A percentile compares a stretch with the other conserved stretches of the same genome.
phyloP scores from a whole-genome alignment of 2,888 invertebrate genomes.

The Drosophila antonietae region DNA sequence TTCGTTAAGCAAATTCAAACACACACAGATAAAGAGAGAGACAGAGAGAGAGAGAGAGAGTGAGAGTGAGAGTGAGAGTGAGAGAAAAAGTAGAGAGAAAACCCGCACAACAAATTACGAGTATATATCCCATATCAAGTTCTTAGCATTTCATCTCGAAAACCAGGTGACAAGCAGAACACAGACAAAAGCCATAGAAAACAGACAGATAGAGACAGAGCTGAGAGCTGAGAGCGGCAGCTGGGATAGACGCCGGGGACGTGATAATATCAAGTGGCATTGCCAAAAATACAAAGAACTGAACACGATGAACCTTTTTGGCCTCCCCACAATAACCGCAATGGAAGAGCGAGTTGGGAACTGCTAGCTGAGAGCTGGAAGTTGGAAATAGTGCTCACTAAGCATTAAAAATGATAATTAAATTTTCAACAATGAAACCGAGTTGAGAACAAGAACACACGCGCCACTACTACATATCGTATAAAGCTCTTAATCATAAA shows the following conservation, averaged over 20 bases:
- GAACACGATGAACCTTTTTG: slow-evolving; percentile 17
- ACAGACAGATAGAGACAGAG: slow-evolving; percentile 23
- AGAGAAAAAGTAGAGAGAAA: not conserved
- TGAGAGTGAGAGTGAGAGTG: not conserved
- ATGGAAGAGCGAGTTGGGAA: slow-evolving; percentile 3
- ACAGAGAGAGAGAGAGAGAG: not conserved
- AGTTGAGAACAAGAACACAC: slow-evolving; percentile 56
- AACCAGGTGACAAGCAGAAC: slow-evolving; percentile 65
- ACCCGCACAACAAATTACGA: slow-evolving; percentile 59
- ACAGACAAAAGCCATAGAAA: slow-evolving; percentile 55
- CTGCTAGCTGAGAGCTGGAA: slow-evolving; percentile 19
- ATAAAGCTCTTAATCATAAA: slow-evolving; percentile 80
- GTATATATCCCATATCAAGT: slow-evolving; percentile 54
- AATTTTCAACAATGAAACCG: slow-evolving; percentile 78
- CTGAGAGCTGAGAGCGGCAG: slow-evolving; percentile 12
- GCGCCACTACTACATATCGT: slow-evolving; percentile 33
- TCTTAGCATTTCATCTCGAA: slow-evolving; percentile 61
- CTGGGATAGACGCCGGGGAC: slow-evolving; percentile 29
- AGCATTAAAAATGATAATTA: slow-evolving; percentile 78
- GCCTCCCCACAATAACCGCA: slow-evolving; percentile 51
- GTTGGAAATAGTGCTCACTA: slow-evolving; percentile 77
- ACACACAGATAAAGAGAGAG: not conserved
- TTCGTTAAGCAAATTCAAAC: slow-evolving; percentile 20
- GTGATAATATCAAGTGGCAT: slow-evolving; percentile 77
- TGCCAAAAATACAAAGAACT: slow-evolving; percentile 56